A percentile compares a stretch with the other conserved stretches of the same genome.
Conservation (phyloP, 2,888 invertebrate species). For the Drosophila tripunctata region DNA sequence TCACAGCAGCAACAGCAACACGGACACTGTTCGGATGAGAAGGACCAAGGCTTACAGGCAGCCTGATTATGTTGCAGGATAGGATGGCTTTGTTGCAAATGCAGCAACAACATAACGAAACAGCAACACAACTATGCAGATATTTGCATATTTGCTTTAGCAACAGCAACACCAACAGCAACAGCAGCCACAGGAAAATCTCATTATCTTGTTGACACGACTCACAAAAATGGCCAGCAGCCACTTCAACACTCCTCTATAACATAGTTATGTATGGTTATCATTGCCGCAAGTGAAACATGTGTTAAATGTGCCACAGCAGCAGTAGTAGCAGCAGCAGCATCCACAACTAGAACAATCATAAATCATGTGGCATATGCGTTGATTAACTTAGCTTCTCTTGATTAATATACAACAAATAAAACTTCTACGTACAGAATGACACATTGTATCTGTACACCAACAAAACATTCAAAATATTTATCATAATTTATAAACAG, state of each 20-base stretch:
- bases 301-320: constrained; percentile 45
- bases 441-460: too few species aligned
- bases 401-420: constrained; percentile 43
- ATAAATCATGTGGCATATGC: constrained; percentile 61
- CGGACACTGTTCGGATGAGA: constrained; percentile 8
- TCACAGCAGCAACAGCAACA: constrained; percentile 16
- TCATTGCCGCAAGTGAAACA: constrained; percentile 21
- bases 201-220: constrained; percentile 73
- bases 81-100: constrained; percentile 39
- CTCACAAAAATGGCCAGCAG: constrained; percentile 42
- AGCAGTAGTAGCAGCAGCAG: too few species aligned
- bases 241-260: background rate
- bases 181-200: constrained; percentile 39
- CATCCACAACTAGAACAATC: constrained; percentile 24
- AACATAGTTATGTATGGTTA: background rate
- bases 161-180: too few species aligned
- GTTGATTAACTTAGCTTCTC: constrained; percentile 57
- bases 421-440: constrained; percentile 38
- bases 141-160: constrained; percentile 56
- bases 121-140: constrained; percentile 26
- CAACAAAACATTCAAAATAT: constrained; percentile 23
- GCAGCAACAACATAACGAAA: constrained; percentile 4
- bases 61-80: constrained; percentile 46
- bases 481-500: constrained; percentile 63
- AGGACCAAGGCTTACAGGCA: constrained; percentile 1